Conservation (phyloP, 2,888 invertebrate genomes). For the Cotesia congregata region DNA sequence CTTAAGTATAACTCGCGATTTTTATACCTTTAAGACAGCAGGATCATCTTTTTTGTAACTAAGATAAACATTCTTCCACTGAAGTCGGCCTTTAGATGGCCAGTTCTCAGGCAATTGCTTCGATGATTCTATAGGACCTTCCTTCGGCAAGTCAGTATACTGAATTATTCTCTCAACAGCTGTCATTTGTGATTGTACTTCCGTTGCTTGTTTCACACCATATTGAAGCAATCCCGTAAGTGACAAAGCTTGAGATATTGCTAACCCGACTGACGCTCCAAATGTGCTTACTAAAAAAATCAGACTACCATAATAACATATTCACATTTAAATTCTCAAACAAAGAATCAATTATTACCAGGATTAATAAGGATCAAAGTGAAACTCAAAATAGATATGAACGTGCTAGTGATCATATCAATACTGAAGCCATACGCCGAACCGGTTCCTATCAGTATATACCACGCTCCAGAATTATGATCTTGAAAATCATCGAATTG, state of each 20-base stretch:
- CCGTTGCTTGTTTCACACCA: slow-evolving; percentile 83
- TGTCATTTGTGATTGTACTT: slow-evolving; percentile 81
- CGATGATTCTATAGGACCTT: slow-evolving; percentile 68
- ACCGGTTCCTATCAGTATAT: slow-evolving; percentile 76
- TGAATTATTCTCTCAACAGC: slow-evolving; percentile 86
- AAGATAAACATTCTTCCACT: slow-evolving; percentile 76
- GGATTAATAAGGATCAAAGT: slow-evolving; percentile 75
- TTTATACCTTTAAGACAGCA: slow-evolving; percentile 77
- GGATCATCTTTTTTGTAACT: slow-evolving; percentile 76
- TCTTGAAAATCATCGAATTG: slow-evolving; percentile 83
- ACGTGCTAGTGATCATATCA: slow-evolving; percentile 79
- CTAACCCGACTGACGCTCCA: slow-evolving; percentile 80
- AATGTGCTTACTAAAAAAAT: slow-evolving; percentile 70
- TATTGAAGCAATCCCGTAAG: slow-evolving; percentile 85
- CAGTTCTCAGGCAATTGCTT: slow-evolving; percentile 75
- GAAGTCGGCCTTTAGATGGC: slow-evolving; percentile 78
- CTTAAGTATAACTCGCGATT: background rate
- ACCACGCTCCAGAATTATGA: slow-evolving; percentile 80
- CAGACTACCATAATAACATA: background rate
- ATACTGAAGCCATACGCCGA: slow-evolving; percentile 82
- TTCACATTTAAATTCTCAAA: background rate
- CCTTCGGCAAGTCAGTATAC: slow-evolving; percentile 82
- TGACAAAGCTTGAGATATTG: slow-evolving; percentile 79
- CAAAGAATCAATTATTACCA: slow-evolving; percentile 65
- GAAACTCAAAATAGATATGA: slow-evolving; percentile 77